Percentiles rank a stretch among this genome's conserved stretches.
These are phyloP conservation scores for Semaprochilodus insignis DNA, from an alignment of 2,797 vertebrate species.

Conservation along the genomic window DNA sequence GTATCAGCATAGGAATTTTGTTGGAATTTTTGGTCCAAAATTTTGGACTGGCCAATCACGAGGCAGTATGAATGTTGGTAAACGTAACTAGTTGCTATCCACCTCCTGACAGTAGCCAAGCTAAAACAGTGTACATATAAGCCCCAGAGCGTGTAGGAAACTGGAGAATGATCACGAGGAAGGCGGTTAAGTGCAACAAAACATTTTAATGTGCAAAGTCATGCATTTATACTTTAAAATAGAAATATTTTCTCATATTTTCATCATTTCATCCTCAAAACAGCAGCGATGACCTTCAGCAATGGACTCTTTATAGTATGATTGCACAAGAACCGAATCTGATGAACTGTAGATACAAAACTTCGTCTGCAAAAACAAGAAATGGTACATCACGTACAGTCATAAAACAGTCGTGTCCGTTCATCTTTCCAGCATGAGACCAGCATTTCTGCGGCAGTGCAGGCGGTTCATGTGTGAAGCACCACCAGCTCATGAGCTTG, in stretches of 20 bases:
- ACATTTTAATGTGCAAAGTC: slow-evolving; percentile 81
- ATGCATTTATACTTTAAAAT: slow-evolving; percentile 72
- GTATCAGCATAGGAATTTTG: too few species aligned
- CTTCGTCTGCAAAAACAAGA: background rate
- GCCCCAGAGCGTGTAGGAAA: too few species aligned
- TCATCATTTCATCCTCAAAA: slow-evolving; percentile 39
- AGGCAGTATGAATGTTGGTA: too few species aligned
- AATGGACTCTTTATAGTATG: slow-evolving; percentile 14
- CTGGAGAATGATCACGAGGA: too few species aligned
- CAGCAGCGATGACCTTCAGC: slow-evolving; percentile 62
- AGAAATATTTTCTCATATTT: slow-evolving; percentile 53
- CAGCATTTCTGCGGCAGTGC: background rate
- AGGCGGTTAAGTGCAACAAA: slow-evolving; percentile 59
- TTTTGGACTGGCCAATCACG: too few species aligned
- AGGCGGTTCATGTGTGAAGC: background rate
- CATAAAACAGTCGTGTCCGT: background rate
- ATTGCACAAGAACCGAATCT: slow-evolving; percentile 15
- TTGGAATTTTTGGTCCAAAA: too few species aligned
- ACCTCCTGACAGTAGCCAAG: too few species aligned
- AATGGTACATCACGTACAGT: background rate
- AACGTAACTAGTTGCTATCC: too few species aligned
- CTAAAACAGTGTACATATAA: too few species aligned
- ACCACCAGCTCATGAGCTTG: background rate
- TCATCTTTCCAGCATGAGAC: background rate
- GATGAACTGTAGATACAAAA: slow-evolving; percentile 10